Base-by-base conservation (phyloP, 1,140 invertebrate genomes). In the Zaprionus kolodkinae region DNA sequence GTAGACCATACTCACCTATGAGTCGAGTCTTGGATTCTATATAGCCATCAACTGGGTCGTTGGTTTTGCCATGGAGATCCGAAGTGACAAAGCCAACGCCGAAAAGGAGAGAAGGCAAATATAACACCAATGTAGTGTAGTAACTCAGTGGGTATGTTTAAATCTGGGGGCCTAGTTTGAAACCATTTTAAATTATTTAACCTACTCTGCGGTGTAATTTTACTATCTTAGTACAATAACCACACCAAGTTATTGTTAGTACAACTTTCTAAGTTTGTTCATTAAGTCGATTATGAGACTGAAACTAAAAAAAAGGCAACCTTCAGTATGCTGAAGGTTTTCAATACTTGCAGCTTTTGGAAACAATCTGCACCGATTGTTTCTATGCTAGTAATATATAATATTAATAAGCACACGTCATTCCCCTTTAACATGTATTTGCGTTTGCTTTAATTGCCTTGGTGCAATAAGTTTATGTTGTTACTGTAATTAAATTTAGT, bases 1-100 rank as follows among this genome's bases (percentile, higher is more conserved):
- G 55, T 62, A 57, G 38, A 57, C 38, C 59, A 74, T 73, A 74
- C 71, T 73, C 70, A 77, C 70, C 59, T 74, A 36, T 69, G 36
- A 69, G 60, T 64, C 71, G 64, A 59, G 48, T 36, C 25, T 76
- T 54, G 35, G 54, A 61, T n/a, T 66, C 35, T 38, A 40, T 61
- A 25, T 35, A 30, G 17, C 27, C 43, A 30, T 33, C 57, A 38
- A 72, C 17, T 52, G 30, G 10, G 36, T 54, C 27, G 43, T 71
- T 64, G 35, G 9, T 64, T 30, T 4, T 30, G 27, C 6, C 27
- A 30, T 30, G 27, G 60, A 13, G 17, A 50, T 59, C 57, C n/a
- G 52, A 2, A 45, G 38, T 70, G 17, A 25, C 25, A 45, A 45
- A 45, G 40, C 40, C 40, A 45, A 17, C n/a, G 40, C n/a, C 40